Percentiles rank a stretch among this genome's conserved stretches.
Evolutionary conservation across 2,797 vertebrate species (phyloP).

Genomic region (Onychomys arenicola): DNA sequence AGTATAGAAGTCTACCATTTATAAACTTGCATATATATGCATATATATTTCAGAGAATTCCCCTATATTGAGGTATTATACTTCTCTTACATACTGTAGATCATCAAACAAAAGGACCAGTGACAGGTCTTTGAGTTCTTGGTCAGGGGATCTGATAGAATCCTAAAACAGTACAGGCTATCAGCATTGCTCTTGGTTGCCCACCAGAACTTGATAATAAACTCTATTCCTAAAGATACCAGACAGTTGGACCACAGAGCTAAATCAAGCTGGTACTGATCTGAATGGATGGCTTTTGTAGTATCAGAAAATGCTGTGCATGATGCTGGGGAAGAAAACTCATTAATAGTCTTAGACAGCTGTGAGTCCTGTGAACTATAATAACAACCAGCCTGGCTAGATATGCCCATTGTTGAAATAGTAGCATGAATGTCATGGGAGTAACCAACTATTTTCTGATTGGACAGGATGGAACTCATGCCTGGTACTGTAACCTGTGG

Average conservation of each 20-base stretch:
- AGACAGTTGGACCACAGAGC: background rate
- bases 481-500: background rate
- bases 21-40: background rate
- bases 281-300: no score
- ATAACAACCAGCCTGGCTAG: background rate
- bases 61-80: background rate
- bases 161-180: background rate
- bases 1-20: background rate
- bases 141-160: background rate
- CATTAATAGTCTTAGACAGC: background rate
- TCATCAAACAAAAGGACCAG: background rate
- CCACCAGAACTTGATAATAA: background rate
- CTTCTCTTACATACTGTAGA: background rate
- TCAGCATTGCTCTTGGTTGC: background rate
- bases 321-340: background rate
- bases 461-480: background rate
- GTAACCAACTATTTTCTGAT: background rate
- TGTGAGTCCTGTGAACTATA: background rate
- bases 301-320: background rate
- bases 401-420: background rate
- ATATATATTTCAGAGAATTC: no score
- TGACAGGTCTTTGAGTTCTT: background rate
- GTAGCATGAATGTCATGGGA: no score
- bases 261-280: background rate
- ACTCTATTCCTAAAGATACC: background rate